phyloP scores from a whole-genome alignment of 2,797 vertebrate genomes.

The Phataginus tricuspis region DNA sequence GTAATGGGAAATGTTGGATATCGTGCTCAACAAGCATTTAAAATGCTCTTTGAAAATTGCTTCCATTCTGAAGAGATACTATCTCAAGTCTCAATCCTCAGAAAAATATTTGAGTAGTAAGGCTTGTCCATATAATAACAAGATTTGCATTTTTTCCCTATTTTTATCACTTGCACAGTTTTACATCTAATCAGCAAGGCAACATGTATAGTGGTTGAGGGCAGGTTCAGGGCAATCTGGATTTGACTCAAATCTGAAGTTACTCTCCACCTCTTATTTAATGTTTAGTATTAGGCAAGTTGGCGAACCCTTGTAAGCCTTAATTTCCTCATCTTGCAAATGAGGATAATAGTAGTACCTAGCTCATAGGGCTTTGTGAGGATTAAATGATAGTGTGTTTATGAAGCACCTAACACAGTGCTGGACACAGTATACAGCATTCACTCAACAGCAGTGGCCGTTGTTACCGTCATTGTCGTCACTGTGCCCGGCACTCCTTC shows the following conservation, averaged over 20 bases:
- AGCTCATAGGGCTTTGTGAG: not conserved
- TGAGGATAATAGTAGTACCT: not conserved
- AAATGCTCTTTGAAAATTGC: not conserved
- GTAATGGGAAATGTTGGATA: not conserved
- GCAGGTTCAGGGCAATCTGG: not conserved
- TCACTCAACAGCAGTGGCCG: accelerated
- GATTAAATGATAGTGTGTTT: not conserved
- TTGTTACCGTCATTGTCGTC: not conserved
- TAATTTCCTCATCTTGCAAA: not conserved
- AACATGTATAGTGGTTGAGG: too few relatives aligned
- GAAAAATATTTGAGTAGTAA: not conserved
- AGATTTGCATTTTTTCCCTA: not conserved
- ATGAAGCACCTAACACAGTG: not conserved
- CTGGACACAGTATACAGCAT: not conserved
- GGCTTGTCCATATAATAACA: not conserved
- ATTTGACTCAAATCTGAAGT: not conserved
- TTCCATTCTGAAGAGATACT: not conserved
- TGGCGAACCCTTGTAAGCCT: not conserved
- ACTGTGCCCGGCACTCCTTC: conserved; percentile 50
- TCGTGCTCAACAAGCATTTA: not conserved
- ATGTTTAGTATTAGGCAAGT: not conserved
- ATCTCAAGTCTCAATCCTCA: not conserved
- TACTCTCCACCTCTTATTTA: not conserved
- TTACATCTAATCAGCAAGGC: not conserved
- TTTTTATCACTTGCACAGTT: not conserved